Percentiles rank a stretch among this genome's conserved stretches.
Conservation (phyloP, 2,888 invertebrate genomes). For the Coelinius sp. region DNA sequence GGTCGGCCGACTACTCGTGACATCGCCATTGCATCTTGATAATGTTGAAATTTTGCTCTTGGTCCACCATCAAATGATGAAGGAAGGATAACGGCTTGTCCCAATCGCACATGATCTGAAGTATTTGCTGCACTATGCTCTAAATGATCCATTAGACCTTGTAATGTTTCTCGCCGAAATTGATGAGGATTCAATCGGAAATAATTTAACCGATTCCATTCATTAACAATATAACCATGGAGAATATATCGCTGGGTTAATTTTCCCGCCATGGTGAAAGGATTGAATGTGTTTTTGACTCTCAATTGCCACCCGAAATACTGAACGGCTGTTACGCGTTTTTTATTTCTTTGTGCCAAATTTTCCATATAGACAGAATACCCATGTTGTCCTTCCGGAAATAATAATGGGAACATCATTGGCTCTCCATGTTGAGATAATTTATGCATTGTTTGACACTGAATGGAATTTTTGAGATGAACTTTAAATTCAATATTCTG, state of each 20-base stretch:
- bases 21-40: too few relatives aligned
- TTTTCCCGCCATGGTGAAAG: not conserved
- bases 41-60: too few relatives aligned
- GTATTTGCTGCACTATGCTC: not conserved
- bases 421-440: too few relatives aligned
- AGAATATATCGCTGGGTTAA: not conserved
- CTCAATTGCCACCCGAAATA: not conserved
- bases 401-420: not conserved
- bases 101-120: not conserved
- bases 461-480: too few relatives aligned
- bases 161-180: not conserved
- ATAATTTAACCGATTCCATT: not conserved
- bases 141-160: not conserved
- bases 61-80: too few relatives aligned
- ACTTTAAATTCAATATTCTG: too few relatives aligned
- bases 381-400: not conserved
- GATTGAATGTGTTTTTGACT: not conserved
- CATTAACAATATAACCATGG: not conserved
- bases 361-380: not conserved
- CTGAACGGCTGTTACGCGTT: not conserved
- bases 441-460: too few relatives aligned
- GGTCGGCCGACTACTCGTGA: too few relatives aligned
- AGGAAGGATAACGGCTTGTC: conserved; percentile 2
- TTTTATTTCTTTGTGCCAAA: not conserved
- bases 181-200: too few relatives aligned